phyloP scores from a whole-genome alignment of 2,113 vertebrate genomes.

The Heterotis niloticus region DNA sequence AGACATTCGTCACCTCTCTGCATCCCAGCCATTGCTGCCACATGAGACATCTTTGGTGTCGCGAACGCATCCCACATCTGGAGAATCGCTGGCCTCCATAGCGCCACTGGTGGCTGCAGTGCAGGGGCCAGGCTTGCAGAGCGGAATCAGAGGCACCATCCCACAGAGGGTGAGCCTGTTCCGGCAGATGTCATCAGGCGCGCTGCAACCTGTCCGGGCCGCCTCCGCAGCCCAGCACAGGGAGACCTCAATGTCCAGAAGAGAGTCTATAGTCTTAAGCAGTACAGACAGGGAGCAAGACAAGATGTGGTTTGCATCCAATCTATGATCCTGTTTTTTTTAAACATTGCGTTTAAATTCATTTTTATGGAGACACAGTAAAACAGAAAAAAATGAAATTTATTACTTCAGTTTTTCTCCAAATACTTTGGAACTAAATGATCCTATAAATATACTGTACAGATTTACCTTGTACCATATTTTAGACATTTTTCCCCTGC shows the following conservation, averaged over 20 bases:
- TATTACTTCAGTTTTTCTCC: conserved; percentile 68
- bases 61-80: conserved; percentile 80
- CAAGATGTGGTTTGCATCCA: conserved; percentile 92
- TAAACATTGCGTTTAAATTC: conserved; percentile 50
- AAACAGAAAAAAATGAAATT: conserved; percentile 60
- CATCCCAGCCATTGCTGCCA: conserved; percentile 94
- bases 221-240: conserved; percentile 68
- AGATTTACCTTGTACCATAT: conserved; percentile 81
- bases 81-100: conserved; percentile 84
- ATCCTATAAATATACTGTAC: conserved; percentile 77
- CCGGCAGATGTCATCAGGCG: conserved; percentile 94
- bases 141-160: conserved; percentile 69
- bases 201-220: conserved; percentile 80
- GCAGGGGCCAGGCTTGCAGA: conserved; percentile 65
- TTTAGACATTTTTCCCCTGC: conserved; percentile 85
- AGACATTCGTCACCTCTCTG: conserved; percentile 90
- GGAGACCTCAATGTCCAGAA: conserved; percentile 74
- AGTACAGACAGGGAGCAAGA: conserved; percentile 89
- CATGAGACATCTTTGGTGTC: conserved; percentile 79
- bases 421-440: conserved; percentile 61
- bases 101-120: conserved; percentile 65
- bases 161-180: conserved; percentile 85
- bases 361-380: conserved; percentile 56
- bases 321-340: conserved; percentile 86
- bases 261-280: conserved; percentile 81